Evolutionary conservation across 2,888 invertebrate genomes (phyloP).

Genomic region (Cephus pulcher): DNA sequence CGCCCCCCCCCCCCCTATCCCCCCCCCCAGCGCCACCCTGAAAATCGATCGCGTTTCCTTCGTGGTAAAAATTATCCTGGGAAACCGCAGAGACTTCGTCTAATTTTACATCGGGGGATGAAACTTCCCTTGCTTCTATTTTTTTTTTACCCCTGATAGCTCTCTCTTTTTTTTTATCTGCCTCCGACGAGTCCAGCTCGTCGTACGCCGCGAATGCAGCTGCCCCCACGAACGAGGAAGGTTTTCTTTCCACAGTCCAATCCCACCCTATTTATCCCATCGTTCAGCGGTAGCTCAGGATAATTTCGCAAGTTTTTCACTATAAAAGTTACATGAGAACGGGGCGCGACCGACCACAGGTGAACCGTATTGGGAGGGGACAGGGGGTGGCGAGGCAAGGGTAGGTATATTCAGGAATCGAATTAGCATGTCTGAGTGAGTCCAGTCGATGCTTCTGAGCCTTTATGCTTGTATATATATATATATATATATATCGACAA

Average conservation of each 20-base stretch:
- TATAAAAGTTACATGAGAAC: conserved; percentile 45
- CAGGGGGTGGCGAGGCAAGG: conserved; percentile 28
- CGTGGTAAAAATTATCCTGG: neutral
- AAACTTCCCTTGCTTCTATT: conserved; percentile 11
- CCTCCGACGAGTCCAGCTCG: conserved; percentile 4
- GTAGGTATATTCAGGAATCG: conserved; percentile 41
- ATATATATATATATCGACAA: neutral
- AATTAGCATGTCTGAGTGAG: conserved; percentile 63
- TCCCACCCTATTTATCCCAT: neutral
- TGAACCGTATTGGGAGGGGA: conserved; percentile 6
- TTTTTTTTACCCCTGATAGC: neutral
- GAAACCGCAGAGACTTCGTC: neutral
- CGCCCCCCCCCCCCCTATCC: too few species aligned
- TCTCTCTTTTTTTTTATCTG: conserved; percentile 6
- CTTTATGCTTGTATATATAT: neutral
- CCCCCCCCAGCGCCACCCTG: neutral
- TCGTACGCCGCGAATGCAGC: neutral
- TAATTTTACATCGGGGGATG: conserved; percentile 21
- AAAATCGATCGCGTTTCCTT: neutral
- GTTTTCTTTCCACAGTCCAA: neutral
- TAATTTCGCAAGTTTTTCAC: conserved; percentile 44
- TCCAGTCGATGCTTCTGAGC: conserved; percentile 29
- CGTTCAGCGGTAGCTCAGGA: conserved; percentile 22
- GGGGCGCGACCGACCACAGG: conserved; percentile 1
- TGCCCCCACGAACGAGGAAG: neutral